Conservation (phyloP, 2,888 invertebrate genomes). For the Dicycla oo region DNA sequence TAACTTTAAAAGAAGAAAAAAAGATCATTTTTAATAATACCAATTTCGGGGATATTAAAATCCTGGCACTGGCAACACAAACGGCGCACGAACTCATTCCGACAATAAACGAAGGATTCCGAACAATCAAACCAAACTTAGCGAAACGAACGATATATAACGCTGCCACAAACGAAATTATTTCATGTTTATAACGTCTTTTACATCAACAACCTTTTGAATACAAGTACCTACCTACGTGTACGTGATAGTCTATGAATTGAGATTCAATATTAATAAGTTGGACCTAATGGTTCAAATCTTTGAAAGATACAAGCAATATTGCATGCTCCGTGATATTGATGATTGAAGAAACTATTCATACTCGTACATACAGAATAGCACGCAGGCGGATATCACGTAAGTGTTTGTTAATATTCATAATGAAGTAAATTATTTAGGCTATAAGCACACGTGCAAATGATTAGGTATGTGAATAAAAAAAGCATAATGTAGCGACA, state of each 20-base stretch:
- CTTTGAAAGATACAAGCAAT: not conserved
- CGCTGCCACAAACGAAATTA: slow-evolving; percentile 1
- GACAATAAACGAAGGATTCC: slow-evolving; percentile 11
- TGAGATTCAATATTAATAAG: not conserved
- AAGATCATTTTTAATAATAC: too few species aligned
- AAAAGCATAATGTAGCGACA: not conserved
- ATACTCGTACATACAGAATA: not conserved
- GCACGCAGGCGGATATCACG: not conserved
- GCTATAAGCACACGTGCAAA: not conserved
- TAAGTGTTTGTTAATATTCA: not conserved
- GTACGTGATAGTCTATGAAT: not conserved
- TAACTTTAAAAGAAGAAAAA: too few species aligned
- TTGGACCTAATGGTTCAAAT: not conserved
- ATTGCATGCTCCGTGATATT: too few species aligned
- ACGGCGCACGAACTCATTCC: not conserved
- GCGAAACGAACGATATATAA: not conserved
- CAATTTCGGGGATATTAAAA: not conserved
- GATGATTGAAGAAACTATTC: not conserved
- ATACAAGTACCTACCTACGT: too few species aligned
- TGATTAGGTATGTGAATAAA: not conserved
- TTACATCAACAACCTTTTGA: not conserved
- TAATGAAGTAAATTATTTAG: not conserved
- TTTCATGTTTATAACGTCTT: not conserved
- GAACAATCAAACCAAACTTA: not conserved
- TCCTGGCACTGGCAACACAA: slow-evolving; percentile 6